A percentile compares a stretch with the other conserved stretches of the same genome.
Conservation (phyloP, 1,140 invertebrate genomes). For the Drosophila pallidifrons region DNA sequence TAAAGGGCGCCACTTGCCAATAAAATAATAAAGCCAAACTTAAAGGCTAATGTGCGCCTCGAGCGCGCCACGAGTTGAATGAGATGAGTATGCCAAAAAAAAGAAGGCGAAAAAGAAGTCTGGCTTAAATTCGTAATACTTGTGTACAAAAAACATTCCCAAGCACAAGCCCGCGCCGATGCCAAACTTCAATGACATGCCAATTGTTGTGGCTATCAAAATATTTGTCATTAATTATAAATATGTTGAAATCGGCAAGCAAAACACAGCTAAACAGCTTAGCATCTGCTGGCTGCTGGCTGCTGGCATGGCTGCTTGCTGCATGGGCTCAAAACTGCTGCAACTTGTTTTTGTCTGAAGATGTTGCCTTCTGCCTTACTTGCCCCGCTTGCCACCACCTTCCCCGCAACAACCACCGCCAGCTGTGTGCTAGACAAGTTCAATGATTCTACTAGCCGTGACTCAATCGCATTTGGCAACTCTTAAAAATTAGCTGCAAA, state of each 20-base stretch:
- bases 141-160: conserved; percentile 4
- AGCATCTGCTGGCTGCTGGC: conserved; percentile 49
- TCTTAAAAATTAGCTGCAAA: conserved; percentile 71
- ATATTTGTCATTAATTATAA: conserved; percentile 82
- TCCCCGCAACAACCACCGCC: too few species aligned
- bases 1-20: conserved; percentile 47
- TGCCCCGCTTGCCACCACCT: too few species aligned
- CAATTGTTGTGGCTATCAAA: conserved; percentile 78
- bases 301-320: conserved; percentile 23
- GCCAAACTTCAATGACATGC: conserved; percentile 67
- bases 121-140: conserved; percentile 8
- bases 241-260: conserved; percentile 74
- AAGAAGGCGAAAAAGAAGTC: not conserved
- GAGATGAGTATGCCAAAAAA: conserved; percentile 17
- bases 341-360: conserved; percentile 45
- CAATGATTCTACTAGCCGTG: conserved; percentile 73
- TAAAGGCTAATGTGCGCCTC: conserved; percentile 56
- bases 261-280: conserved; percentile 49
- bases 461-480: conserved; percentile 59
- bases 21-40: conserved; percentile 25
- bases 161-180: conserved; percentile 15
- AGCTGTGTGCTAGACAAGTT: conserved; percentile 65
- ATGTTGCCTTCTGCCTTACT: conserved; percentile 6
- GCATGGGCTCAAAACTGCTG: conserved; percentile 43
- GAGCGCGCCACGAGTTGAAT: not conserved